Base-by-base conservation (phyloP, 2,113 vertebrate genomes). In the Corythoichthys intestinalis region DNA sequence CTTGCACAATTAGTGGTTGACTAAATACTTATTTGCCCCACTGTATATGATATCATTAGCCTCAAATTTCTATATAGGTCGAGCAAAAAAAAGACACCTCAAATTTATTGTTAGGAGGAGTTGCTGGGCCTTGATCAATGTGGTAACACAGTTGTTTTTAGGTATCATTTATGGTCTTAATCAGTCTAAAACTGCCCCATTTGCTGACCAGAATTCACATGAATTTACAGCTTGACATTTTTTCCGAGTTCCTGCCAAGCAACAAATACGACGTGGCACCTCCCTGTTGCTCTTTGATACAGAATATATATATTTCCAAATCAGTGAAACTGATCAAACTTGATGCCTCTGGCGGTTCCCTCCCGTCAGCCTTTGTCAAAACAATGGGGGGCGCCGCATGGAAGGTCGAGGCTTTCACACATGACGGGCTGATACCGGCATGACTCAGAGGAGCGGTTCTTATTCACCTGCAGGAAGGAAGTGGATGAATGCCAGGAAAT, bases 391-490 rank as follows among this genome's bases (percentile, higher is more conserved):
- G 60, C 60, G 20, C 60, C 41, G 41, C 38, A 44, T 28, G 60
- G 60, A 20, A 66, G 65, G 65, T 66, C 35, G 37, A 28, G 37
- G 17, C 35, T 66, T 52, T 66, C 37, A 20, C 34, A n/a, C 34
- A 17, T 52, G 35, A 66, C 20, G 2, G 61, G 65, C 65, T 46
- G 62, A 66, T 60, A 41, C 49, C 61, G 47, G 4, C 14, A 48
- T 47, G 8, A 41, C 46, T 67, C 63, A 57, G 37, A 67, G 14
- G 1, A 54, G 70, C 0, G 0, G 17, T 72, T 82, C 69, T 82
- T 74, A 80, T 75, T 81, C 75, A 78, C 74, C 44, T 13, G 65
- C 79, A 85, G 87, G 87, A 89, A 90, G 89, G 87, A 88, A 89
- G 72, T 49, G 8, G 62, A 81, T 83, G 83, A 89, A 90, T 88